A percentile compares a stretch with the other conserved stretches of the same genome.
phyloP scores from a whole-genome alignment of 2,888 invertebrate genomes.

The Piscicola geometra region DNA sequence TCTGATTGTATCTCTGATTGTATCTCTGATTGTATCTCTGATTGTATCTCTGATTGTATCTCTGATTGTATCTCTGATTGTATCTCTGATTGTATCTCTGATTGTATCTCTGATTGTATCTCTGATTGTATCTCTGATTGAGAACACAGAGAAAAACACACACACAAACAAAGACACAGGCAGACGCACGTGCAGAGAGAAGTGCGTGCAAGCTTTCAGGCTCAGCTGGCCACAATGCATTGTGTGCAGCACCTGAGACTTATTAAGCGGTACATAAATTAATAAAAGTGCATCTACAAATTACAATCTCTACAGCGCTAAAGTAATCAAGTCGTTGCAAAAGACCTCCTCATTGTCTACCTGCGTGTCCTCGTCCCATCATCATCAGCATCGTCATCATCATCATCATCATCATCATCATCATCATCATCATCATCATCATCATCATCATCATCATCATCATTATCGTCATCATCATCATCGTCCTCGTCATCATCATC shows the following conservation, averaged over 20 bases:
- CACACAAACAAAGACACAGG: too few relatives aligned
- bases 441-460: neutral
- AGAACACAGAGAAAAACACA: too few relatives aligned
- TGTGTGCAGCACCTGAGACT: neutral
- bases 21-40: too few relatives aligned
- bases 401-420: neutral
- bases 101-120: too few relatives aligned
- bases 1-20: too few relatives aligned
- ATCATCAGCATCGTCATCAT: neutral
- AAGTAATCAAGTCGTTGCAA: neutral
- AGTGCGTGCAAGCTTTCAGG: neutral
- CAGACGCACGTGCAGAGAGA: too few relatives aligned
- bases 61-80: too few relatives aligned
- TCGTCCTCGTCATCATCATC: neutral
- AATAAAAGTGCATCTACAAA: neutral
- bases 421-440: constrained; percentile 1
- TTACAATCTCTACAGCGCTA: neutral
- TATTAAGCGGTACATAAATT: neutral
- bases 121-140: too few relatives aligned
- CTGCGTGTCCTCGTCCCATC: neutral
- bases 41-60: too few relatives aligned
- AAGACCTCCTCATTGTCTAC: neutral
- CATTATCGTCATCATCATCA: neutral
- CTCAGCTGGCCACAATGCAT: neutral
- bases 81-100: too few relatives aligned